phyloP scores from a whole-genome alignment of 2,888 invertebrate genomes.

The Ochropleura leucogaster region DNA sequence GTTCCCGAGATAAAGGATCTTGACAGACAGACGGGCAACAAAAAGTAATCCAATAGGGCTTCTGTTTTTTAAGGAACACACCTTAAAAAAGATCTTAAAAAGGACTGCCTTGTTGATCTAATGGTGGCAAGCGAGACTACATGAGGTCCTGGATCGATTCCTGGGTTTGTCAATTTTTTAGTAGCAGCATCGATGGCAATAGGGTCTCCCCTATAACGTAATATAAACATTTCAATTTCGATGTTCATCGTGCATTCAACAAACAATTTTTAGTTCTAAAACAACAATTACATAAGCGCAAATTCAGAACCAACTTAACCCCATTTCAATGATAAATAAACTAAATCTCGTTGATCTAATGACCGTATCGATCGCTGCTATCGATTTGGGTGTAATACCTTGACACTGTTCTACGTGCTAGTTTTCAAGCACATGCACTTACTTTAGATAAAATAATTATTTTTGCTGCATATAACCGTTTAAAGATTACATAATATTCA shows the following conservation, averaged over 20 bases:
- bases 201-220: too few species aligned
- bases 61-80: too few species aligned
- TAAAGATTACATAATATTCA: not conserved
- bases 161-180: too few species aligned
- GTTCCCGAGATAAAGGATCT: too few species aligned
- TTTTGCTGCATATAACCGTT: not conserved
- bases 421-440: conserved; percentile 33
- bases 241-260: too few species aligned
- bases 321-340: conserved; percentile 23
- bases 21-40: too few species aligned
- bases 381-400: conserved; percentile 34
- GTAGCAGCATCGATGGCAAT: too few species aligned
- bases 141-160: too few species aligned
- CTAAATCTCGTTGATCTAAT: conserved; percentile 40
- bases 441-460: conserved; percentile 5
- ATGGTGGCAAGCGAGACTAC: too few species aligned
- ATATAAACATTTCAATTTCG: not conserved
- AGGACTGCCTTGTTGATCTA: too few species aligned
- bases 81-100: too few species aligned
- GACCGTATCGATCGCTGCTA: conserved; percentile 35
- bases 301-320: conserved; percentile 8
- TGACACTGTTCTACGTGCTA: conserved; percentile 38
- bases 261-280: not conserved
- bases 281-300: not conserved
- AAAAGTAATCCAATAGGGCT: too few species aligned